phyloP scores from a whole-genome alignment of 2,113 vertebrate genomes.

The Maccullochella peelii region DNA sequence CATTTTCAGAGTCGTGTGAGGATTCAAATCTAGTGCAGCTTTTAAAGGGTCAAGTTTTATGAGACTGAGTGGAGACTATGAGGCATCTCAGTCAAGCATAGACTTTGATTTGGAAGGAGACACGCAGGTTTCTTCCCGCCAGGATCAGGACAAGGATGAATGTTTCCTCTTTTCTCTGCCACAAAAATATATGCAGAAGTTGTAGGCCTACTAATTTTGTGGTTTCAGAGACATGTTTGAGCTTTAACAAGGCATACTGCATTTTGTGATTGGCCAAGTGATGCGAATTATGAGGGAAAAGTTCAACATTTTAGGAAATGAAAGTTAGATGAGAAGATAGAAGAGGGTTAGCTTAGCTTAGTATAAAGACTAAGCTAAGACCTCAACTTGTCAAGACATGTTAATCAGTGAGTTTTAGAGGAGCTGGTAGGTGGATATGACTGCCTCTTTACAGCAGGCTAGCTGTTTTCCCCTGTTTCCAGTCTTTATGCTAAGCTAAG shows the following conservation, averaged over 20 bases:
- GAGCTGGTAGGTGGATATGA: neutral
- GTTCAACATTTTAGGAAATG: neutral
- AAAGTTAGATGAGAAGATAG: neutral
- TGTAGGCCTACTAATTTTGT: neutral
- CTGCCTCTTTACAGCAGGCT: no score
- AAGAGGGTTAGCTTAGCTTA: neutral
- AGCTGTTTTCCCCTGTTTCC: neutral
- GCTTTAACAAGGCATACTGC: neutral
- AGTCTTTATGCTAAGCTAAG: conserved; percentile 6
- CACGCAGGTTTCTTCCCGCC: conserved; percentile 20
- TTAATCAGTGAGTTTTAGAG: neutral
- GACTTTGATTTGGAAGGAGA: conserved; percentile 26
- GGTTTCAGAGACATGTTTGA: conserved; percentile 19
- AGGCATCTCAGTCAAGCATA: conserved; percentile 36
- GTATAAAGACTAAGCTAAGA: neutral
- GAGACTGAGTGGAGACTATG: conserved; percentile 35
- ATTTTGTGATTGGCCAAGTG: neutral
- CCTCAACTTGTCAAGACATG: no score
- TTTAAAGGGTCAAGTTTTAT: conserved; percentile 22
- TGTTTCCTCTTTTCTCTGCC: conserved; percentile 30
- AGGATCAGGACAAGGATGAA: conserved; percentile 23
- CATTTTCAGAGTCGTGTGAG: neutral
- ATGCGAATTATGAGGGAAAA: neutral
- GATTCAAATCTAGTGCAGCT: conserved; percentile 22
- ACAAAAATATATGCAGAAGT: conserved; percentile 5